Conservation (phyloP, 2,113 vertebrate species). For the Piprites chloris region DNA sequence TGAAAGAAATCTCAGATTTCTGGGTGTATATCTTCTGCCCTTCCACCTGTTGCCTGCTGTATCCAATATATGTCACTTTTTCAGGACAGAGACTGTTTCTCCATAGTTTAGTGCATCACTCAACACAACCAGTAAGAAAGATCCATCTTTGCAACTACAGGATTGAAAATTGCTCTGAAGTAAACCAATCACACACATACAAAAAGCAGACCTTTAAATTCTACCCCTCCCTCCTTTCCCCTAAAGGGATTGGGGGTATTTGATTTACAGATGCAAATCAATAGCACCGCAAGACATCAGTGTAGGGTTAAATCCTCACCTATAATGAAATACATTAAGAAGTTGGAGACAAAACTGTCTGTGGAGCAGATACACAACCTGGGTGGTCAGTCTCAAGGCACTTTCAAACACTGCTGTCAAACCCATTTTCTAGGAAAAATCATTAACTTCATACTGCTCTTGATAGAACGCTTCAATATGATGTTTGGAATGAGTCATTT, state of each 20-base stretch:
- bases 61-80: fast-evolving
- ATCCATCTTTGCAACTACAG: background rate
- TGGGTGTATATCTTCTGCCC: background rate
- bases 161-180: background rate
- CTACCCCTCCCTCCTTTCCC: fast-evolving
- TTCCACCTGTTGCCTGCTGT: background rate
- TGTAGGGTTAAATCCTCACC: background rate
- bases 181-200: background rate
- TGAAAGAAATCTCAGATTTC: background rate
- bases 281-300: background rate
- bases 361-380: background rate
- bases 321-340: background rate
- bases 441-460: background rate
- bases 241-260: too few species aligned
- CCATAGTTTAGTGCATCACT: background rate
- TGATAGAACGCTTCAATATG: background rate
- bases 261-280: background rate
- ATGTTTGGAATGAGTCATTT: background rate
- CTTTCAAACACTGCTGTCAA: background rate
- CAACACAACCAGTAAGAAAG: background rate
- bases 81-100: background rate
- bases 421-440: background rate
- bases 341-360: background rate
- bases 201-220: background rate
- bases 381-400: background rate